Evolutionary conservation across 2,113 vertebrate species (phyloP), one percentile per base, ranked within the genome.

Genomic region (Columba livia): DNA sequence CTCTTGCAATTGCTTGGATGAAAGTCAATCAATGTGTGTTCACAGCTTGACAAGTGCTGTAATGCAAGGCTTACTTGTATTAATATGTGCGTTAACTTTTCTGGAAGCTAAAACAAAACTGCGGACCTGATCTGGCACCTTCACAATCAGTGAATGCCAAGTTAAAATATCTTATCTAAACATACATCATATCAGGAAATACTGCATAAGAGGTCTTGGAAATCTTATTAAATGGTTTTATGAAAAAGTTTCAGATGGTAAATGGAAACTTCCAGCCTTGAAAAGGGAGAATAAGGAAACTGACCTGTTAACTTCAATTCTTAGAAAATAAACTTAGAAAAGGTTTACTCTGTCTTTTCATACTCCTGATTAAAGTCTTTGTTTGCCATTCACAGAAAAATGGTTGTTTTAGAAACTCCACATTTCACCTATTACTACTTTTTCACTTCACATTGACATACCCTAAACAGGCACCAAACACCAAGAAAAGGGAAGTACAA

Each of bases 21-120:
- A 80, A 96, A 96, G 81, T 88, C 87, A 96, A 95, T 95, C 93
- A 96, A 89, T 70, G 54, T 36, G 60, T 67, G 62, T 48, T 91
- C 84, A 87, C 64, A 91, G 58, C 62, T 93, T 97, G 48, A 56
- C 73, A 71, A 82, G 48, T 36, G 75, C 31, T 60, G 28, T 47
- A 74, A 61, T 81, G 80, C 51, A 85, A 94, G 51, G 65, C 57
- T 84, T 54, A 60, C 69, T 94, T 86, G 32, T 62, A 96, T 72
- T 80, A 94, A 92, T 79, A 72, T 91, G 79, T 58, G 88, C 67
- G 66, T 83, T 90, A 92, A 85, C 32, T 75, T 82, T 89, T 85
- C 71, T 69, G 58, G 71, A 75, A 88, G 73, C 66, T 91, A 53
- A 93, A 93, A 51, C 62, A 84, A 47, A 95, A 69, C 47, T 36